A percentile compares a stretch with the other conserved stretches of the same genome.
Evolutionary conservation across 2,888 invertebrate genomes (phyloP).

Genomic region (Watsonalla binaria): DNA sequence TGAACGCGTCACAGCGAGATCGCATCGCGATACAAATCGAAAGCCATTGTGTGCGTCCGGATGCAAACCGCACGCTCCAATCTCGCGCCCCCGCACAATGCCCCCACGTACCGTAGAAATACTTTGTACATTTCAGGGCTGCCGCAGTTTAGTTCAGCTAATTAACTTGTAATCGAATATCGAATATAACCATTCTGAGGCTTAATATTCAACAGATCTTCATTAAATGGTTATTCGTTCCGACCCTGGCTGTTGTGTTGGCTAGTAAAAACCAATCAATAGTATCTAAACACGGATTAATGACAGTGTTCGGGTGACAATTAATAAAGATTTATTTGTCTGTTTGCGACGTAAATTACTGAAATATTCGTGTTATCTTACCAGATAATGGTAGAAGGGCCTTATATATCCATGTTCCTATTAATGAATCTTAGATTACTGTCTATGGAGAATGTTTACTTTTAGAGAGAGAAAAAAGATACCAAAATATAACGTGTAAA

Average conservation of each 20-base stretch:
- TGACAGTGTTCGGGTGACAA: slow-evolving; percentile 14
- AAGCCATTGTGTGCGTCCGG: slow-evolving; percentile 55
- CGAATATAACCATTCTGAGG: slow-evolving; percentile 7
- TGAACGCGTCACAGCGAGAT: slow-evolving; percentile 30
- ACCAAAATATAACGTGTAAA: too few relatives aligned
- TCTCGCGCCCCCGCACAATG: slow-evolving; percentile 51
- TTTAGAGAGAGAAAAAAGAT: too few relatives aligned
- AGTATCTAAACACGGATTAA: slow-evolving; percentile 13
- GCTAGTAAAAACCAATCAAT: slow-evolving; percentile 13
- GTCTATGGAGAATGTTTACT: too few relatives aligned
- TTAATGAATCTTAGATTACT: too few relatives aligned
- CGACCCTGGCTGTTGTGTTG: slow-evolving; percentile 17
- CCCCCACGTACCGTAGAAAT: slow-evolving; percentile 15
- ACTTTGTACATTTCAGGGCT: slow-evolving; percentile 28
- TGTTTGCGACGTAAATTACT: not conserved
- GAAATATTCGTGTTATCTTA: not conserved
- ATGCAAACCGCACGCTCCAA: slow-evolving; percentile 60
- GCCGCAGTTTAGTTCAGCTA: slow-evolving; percentile 15
- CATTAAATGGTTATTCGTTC: slow-evolving; percentile 25
- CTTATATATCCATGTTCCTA: too few relatives aligned
- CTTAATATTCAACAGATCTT: slow-evolving; percentile 20
- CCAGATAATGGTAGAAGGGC: not conserved
- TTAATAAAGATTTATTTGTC: not conserved
- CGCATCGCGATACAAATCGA: slow-evolving; percentile 59
- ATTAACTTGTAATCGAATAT: slow-evolving; percentile 12